phyloP scores from a whole-genome alignment of 2,113 vertebrate genomes.

The Vulpes lagopus region DNA sequence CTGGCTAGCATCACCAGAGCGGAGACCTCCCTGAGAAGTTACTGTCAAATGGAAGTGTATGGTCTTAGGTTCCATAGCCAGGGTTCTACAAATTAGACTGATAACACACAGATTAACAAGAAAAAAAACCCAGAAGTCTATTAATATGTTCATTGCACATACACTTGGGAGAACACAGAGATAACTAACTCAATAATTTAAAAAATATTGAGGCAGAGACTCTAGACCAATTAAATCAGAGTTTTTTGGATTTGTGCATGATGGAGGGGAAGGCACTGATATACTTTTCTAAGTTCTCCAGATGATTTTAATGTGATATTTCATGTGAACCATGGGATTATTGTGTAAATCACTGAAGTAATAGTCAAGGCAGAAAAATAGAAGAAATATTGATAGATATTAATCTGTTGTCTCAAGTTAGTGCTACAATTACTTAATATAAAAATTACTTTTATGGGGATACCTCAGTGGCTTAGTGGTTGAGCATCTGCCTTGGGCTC shows the following conservation, averaged over 20 bases:
- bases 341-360: not conserved
- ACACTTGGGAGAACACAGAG: too few relatives aligned
- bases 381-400: not conserved
- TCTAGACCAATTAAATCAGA: not conserved
- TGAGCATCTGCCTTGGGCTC: too few relatives aligned
- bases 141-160: too few relatives aligned
- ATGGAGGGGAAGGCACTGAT: not conserved
- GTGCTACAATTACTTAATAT: not conserved
- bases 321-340: not conserved
- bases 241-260: not conserved
- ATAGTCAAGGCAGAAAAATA: constrained; percentile 29
- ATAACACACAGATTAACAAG: too few relatives aligned
- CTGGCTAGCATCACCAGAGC: not conserved
- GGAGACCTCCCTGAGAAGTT: too few relatives aligned
- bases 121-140: too few relatives aligned
- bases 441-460: not conserved
- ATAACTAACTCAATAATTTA: not conserved
- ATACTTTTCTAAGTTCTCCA: not conserved
- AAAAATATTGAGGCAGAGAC: not conserved
- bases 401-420: constrained; percentile 11
- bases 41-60: too few relatives aligned
- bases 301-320: not conserved
- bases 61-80: too few relatives aligned
- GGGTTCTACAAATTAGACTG: too few relatives aligned
- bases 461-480: too few relatives aligned